A percentile compares a stretch with the other conserved stretches of the same genome.
Evolutionary conservation across 2,888 invertebrate genomes (phyloP).

Genomic region (Drosophila suboccidentalis): DNA sequence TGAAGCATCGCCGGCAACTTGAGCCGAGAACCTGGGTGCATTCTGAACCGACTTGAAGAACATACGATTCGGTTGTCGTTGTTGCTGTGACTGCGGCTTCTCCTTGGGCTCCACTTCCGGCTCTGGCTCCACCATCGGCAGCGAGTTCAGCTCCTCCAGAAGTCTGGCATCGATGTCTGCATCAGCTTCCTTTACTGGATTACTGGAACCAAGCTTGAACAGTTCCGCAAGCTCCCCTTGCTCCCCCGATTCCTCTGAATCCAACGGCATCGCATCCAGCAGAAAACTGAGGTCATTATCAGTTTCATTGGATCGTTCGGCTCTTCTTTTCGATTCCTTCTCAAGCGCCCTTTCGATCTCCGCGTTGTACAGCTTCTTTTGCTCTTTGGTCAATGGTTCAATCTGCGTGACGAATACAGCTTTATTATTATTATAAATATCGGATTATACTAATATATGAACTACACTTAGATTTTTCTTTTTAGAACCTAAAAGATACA

Average conservation of each 20-base stretch:
- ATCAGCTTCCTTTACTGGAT: conserved; percentile 16
- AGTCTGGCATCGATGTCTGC: conserved; percentile 54
- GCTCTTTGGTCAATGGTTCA: neutral
- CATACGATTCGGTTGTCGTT: neutral
- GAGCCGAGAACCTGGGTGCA: neutral
- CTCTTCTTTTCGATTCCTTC: neutral
- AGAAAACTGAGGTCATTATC: neutral
- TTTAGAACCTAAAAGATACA: too few relatives aligned
- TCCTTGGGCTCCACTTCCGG: conserved; percentile 22
- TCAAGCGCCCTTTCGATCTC: neutral
- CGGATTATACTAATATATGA: neutral
- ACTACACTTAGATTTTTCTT: neutral
- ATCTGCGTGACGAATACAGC: neutral
- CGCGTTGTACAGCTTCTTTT: neutral
- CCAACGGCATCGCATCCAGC: neutral
- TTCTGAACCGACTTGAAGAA: neutral
- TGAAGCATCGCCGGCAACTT: neutral
- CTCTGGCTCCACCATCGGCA: conserved; percentile 55
- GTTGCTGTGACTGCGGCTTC: neutral
- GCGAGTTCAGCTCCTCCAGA: conserved; percentile 52
- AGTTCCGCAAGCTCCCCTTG: neutral
- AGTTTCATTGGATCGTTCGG: neutral
- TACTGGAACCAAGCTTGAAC: too few relatives aligned
- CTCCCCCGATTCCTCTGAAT: neutral
- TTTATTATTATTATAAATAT: neutral